Evolutionary conservation across 2,113 vertebrate genomes (phyloP), one percentile per base, ranked within the genome.

Genomic region (Brienomyrus brachyistius): DNA sequence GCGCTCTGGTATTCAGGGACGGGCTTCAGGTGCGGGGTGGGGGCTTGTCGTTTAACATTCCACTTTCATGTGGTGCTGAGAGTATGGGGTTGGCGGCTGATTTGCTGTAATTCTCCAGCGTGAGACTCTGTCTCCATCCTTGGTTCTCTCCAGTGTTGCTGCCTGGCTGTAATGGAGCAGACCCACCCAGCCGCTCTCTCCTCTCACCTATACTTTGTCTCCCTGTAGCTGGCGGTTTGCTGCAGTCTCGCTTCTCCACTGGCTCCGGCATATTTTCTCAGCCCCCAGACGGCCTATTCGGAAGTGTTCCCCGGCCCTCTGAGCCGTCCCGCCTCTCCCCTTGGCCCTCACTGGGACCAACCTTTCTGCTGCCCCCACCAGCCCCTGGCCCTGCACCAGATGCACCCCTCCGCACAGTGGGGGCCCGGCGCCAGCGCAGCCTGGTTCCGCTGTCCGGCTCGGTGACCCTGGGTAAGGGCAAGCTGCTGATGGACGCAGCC

Each of bases 401-500:
- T 74, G 91, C 92, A 0, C 92, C 92, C 0, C 89, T 98, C 88
- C 96, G 94, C 87, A 97, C 97, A 0, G 97, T 99, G 0, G 98
- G 98, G 0, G 93, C 94, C 0, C 96, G 97, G 23, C 91, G 97
- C n/a, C 96, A 97, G 45, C 96, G 92, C 0, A 96, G 96, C 0
- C 96, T 98, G 0, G 96, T 99, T 0, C 94, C 98, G 0, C 92
- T 97, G n/a, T 94, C 96, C 10, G 94, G 94, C 2, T 99, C 98
- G 0, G 56, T 99, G 54, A 94, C 96, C 5, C 92, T 90, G 0
- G 96, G 97, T 0, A 98, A 97, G 47, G 97, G 97, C 0, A 94
- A 92, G 50, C 92, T 98, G 1, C 89, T 99, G 74, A 98, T 98
- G 97, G 98, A 99, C 4, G 96, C 97, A 5, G 98, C 96, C 0